Percentiles rank a stretch among this genome's conserved stretches.
Conservation (phyloP, 2,113 vertebrate species). For the Myiagra hebetior region DNA sequence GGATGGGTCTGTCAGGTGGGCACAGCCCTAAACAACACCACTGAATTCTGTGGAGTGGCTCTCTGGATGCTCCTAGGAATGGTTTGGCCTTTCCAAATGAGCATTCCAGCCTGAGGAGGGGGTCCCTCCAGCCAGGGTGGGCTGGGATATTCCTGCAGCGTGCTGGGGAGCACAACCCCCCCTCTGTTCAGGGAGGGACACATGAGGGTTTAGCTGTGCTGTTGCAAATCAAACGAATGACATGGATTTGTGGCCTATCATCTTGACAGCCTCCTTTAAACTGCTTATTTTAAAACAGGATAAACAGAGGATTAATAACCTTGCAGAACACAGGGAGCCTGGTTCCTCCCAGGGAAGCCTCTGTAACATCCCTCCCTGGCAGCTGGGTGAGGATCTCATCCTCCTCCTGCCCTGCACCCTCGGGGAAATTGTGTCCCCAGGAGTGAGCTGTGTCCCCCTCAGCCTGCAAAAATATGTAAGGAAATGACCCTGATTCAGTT, state of each 20-base stretch:
- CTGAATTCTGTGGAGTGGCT: not conserved
- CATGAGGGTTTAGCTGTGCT: not conserved
- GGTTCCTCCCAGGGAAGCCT: not conserved
- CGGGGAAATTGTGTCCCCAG: not conserved
- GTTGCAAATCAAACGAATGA: constrained; percentile 36
- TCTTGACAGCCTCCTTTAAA: constrained; percentile 53
- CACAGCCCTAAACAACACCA: not conserved
- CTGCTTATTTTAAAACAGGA: constrained; percentile 67
- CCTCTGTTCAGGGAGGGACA: not conserved
- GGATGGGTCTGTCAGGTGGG: not conserved
- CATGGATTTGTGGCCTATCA: constrained; percentile 59
- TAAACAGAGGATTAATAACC: constrained; percentile 57
- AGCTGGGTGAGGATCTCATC: not conserved
- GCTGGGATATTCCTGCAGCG: not conserved
- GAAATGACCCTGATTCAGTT: fast-evolving
- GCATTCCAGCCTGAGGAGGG: not conserved
- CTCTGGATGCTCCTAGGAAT: fast-evolving
- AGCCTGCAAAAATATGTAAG: not conserved
- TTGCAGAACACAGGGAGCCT: not conserved
- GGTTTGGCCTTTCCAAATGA: not conserved
- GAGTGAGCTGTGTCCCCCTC: not conserved
- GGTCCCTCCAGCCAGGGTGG: not conserved
- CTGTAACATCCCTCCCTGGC: not conserved
- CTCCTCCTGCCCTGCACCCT: not conserved
- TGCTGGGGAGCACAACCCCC: not conserved